A percentile compares a stretch with the other conserved stretches of the same genome.
These are phyloP conservation scores for Mallotus villosus DNA, from an alignment of 2,797 vertebrate species.

Conservation along the genomic window DNA sequence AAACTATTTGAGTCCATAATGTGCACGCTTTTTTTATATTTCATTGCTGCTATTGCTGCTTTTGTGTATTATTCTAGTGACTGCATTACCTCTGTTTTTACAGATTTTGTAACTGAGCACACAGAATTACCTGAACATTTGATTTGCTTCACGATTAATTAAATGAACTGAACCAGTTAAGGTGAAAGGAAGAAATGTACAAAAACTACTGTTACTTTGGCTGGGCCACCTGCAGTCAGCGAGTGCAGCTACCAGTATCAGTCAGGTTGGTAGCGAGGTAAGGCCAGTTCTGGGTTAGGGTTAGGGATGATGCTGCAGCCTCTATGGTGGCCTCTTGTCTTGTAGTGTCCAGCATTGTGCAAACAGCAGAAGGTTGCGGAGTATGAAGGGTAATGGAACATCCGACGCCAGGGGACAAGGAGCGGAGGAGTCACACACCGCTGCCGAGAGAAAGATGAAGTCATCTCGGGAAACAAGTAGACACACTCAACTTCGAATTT, in stretches of 20 bases:
- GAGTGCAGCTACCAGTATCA: background rate
- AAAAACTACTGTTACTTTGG: too few species aligned
- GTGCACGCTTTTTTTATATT: too few species aligned
- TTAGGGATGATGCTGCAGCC: background rate
- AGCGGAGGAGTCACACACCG: constrained; percentile 77
- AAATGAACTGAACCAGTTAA: too few species aligned
- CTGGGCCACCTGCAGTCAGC: background rate
- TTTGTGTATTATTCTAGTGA: constrained; percentile 4
- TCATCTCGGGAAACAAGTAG: constrained; percentile 84
- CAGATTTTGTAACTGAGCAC: too few species aligned
- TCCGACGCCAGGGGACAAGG: constrained; percentile 81
- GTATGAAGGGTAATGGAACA: constrained; percentile 87
- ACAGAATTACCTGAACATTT: too few species aligned
- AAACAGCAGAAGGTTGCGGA: constrained; percentile 83
- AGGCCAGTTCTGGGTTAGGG: background rate
- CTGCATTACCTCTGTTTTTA: background rate
- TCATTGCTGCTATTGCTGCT: too few species aligned
- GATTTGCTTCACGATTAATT: too few species aligned
- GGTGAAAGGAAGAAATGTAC: too few species aligned
- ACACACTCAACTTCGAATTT: constrained; percentile 85
- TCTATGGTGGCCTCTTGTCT: constrained; percentile 48
- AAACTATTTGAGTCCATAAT: too few species aligned
- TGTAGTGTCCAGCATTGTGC: constrained; percentile 76
- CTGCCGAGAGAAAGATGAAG: constrained; percentile 82
- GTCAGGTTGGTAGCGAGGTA: background rate